Evolutionary conservation across 2,113 vertebrate genomes (phyloP).

Genomic region (Clarias gariepinus): DNA sequence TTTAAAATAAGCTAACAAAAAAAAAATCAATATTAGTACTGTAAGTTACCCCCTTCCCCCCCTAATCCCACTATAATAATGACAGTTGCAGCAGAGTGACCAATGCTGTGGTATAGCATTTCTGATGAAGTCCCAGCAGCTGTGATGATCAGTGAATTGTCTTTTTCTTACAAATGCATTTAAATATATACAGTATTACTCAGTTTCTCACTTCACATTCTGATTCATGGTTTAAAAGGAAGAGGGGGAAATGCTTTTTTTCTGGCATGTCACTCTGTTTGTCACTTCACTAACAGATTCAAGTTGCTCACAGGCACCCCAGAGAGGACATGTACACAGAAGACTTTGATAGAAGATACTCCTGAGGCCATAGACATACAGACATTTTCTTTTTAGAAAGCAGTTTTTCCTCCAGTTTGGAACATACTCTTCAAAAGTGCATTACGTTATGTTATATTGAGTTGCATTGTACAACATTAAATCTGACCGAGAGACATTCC

Average conservation of each 20-base stretch:
- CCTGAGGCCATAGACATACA: neutral
- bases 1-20: too few species aligned
- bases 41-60: too few species aligned
- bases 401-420: neutral
- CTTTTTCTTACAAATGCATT: neutral
- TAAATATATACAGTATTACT: neutral
- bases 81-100: neutral
- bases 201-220: neutral
- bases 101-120: neutral
- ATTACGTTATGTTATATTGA: neutral
- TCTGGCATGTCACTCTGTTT: neutral
- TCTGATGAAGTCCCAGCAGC: slow-evolving; percentile 21
- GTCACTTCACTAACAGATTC: neutral
- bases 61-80: neutral
- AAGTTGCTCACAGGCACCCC: neutral
- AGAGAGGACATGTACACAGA: neutral
- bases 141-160: neutral
- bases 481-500: too few species aligned
- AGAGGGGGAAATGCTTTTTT: neutral
- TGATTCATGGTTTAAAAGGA: neutral
- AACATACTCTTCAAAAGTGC: neutral
- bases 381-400: neutral
- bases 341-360: neutral
- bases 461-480: neutral
- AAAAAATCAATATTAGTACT: neutral